A percentile compares a stretch with the other conserved stretches of the same genome.
phyloP scores from a whole-genome alignment of 1,140 invertebrate species.

The Cydia pomonella region DNA sequence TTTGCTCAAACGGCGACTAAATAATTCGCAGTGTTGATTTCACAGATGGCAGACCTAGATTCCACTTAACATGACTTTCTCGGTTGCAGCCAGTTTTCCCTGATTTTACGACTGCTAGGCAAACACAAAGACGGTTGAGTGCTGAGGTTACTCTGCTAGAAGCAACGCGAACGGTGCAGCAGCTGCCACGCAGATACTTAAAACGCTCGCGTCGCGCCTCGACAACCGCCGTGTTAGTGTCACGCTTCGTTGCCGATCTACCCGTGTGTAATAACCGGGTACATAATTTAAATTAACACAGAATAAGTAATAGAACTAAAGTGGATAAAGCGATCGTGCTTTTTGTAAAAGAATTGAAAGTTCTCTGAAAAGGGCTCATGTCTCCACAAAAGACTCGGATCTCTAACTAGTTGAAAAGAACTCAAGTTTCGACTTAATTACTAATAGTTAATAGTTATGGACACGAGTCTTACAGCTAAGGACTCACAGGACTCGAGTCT shows the following conservation, averaged over 20 bases:
- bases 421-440: no score
- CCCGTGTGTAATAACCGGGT: not conserved
- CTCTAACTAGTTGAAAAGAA: no score
- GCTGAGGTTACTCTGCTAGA: constrained; percentile 6
- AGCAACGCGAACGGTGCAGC: not conserved
- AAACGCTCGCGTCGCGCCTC: not conserved
- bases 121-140: constrained; percentile 20
- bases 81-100: constrained; percentile 1
- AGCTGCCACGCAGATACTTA: not conserved
- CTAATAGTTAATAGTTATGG: no score
- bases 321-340: no score
- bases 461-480: no score
- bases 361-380: no score
- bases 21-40: not conserved
- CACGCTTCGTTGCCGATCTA: not conserved
- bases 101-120: constrained; percentile 9
- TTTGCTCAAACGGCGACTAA: not conserved
- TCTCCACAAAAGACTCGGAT: no score
- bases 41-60: not conserved
- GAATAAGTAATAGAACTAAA: no score
- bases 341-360: no score
- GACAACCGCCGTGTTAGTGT: not conserved
- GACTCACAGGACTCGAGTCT: no score
- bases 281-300: no score
- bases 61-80: constrained; percentile 4